Evolutionary conservation across 2,113 vertebrate species (phyloP).

Genomic region (Plestiodon gilberti): DNA sequence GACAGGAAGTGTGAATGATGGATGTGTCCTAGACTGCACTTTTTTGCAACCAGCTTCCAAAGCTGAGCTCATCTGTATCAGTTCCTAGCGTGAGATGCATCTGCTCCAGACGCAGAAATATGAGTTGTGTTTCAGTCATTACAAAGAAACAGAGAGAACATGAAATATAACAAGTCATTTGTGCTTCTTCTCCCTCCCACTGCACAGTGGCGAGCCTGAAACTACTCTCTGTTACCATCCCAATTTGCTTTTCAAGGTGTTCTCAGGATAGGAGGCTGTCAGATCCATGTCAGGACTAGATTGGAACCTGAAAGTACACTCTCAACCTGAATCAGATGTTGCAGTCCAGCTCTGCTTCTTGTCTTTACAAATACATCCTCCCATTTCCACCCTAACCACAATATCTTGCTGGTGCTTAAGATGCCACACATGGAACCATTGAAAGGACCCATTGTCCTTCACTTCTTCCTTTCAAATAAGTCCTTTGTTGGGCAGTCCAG

Average conservation of each 20-base stretch:
- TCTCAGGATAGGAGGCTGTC: not conserved
- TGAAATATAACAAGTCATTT: not conserved
- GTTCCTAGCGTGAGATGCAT: not conserved
- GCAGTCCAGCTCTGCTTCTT: not conserved
- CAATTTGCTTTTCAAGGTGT: not conserved
- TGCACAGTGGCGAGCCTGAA: not conserved
- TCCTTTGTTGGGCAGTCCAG: too few species aligned
- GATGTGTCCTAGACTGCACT: not conserved
- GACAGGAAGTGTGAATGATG: not conserved
- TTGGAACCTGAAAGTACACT: not conserved
- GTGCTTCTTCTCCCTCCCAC: not conserved
- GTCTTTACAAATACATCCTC: not conserved
- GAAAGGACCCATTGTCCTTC: not conserved
- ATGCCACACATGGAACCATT: not conserved
- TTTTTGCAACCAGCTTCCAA: not conserved
- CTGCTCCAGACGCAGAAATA: not conserved
- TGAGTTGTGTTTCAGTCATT: not conserved
- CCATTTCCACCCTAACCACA: not conserved
- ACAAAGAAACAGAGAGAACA: not conserved
- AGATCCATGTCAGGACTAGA: not conserved
- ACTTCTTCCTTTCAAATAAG: not conserved
- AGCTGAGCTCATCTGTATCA: not conserved
- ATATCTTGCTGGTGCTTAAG: not conserved
- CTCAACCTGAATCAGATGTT: not conserved
- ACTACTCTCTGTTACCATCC: not conserved